phyloP scores from a whole-genome alignment of 2,888 invertebrate species.

The Aphrophora alni region DNA sequence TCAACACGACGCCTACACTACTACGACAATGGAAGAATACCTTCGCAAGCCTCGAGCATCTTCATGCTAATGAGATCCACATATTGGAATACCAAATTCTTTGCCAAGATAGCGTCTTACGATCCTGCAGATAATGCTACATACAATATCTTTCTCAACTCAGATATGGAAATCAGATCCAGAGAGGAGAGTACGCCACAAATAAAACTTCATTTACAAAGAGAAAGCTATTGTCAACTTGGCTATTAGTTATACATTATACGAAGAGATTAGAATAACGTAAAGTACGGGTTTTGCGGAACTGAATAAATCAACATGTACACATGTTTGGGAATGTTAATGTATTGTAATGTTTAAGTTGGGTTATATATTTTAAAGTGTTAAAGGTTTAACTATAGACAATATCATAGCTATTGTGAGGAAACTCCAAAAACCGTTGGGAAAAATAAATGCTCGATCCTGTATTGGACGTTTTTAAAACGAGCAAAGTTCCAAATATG shows the following conservation, averaged over 20 bases:
- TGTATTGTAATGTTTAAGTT: too few species aligned
- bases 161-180: background rate
- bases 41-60: constrained; percentile 9
- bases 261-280: background rate
- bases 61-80: constrained; percentile 32
- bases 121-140: background rate
- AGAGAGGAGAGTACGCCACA: background rate
- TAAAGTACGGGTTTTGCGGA: background rate
- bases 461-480: too few species aligned
- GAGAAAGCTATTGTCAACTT: background rate
- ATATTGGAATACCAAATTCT: constrained; percentile 37
- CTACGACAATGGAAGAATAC: background rate
- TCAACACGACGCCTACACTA: background rate
- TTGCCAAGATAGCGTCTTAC: background rate
- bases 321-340: background rate
- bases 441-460: too few species aligned
- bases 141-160: background rate
- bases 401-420: too few species aligned
- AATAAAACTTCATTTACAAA: background rate
- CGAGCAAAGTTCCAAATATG: too few species aligned
- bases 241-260: background rate
- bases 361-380: too few species aligned
- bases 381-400: too few species aligned
- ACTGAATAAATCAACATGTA: background rate
- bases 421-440: too few species aligned